These are phyloP conservation scores for Plecotus auritus DNA, from an alignment of 2,113 vertebrate genomes.

Conservation along the genomic window DNA sequence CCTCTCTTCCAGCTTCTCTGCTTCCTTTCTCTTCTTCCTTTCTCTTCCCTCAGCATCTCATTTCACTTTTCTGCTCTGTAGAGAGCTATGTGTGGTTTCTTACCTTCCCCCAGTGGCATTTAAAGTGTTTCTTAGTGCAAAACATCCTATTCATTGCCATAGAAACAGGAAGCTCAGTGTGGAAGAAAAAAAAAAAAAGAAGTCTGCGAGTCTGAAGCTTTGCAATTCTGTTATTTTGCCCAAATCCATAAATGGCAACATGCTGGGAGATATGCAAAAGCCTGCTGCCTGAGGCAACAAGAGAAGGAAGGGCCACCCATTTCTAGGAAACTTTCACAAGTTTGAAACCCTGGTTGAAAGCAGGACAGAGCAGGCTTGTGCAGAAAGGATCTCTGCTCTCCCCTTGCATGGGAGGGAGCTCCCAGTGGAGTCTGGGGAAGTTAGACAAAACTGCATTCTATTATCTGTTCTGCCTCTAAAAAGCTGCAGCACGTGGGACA, in stretches of 20 bases:
- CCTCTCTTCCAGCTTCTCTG: not conserved
- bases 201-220: conserved; percentile 69
- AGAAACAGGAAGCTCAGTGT: conserved; percentile 75
- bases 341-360: not conserved
- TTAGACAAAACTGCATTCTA: not conserved
- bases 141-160: conserved; percentile 78
- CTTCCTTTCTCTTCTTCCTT: conserved; percentile 13
- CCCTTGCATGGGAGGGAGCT: not conserved
- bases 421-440: not conserved
- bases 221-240: conserved; percentile 74
- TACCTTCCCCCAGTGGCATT: conserved; percentile 76
- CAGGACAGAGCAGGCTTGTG: not conserved
- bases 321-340: not conserved
- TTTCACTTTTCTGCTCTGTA: conserved; percentile 59
- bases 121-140: conserved; percentile 77
- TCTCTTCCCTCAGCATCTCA: conserved; percentile 58
- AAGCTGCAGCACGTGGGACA: not conserved
- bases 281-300: not conserved
- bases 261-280: conserved; percentile 62
- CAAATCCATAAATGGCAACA: conserved; percentile 75
- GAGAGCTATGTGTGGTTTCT: conserved; percentile 57
- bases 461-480: not conserved
- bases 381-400: not conserved
- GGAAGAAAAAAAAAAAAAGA: conserved; percentile 52
- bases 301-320: not conserved